These are phyloP conservation scores for Pogonomyrmex barbatus DNA, from an alignment of 1,140 invertebrate genomes.

Conservation along the genomic window DNA sequence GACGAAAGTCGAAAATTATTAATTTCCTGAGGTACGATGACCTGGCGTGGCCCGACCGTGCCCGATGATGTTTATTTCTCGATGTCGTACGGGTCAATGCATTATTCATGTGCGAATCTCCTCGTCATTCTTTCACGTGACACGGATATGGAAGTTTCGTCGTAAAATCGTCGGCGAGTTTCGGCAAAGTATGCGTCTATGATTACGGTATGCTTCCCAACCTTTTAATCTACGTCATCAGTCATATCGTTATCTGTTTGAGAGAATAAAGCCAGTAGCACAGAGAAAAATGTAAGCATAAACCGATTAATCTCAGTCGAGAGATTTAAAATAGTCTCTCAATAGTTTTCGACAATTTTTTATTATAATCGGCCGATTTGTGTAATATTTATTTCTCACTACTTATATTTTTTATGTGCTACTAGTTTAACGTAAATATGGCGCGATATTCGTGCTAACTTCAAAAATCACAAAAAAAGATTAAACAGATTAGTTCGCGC, in stretches of 20 bases:
- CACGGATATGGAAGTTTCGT: conserved; percentile 62
- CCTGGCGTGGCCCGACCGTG: conserved; percentile 47
- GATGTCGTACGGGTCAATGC: conserved; percentile 72
- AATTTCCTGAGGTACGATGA: conserved; percentile 68
- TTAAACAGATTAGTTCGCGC: not conserved
- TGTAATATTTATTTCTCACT: too few relatives aligned
- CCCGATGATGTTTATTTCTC: conserved; percentile 75
- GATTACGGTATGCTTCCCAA: conserved; percentile 30
- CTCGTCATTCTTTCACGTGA: conserved; percentile 75
- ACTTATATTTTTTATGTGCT: too few relatives aligned
- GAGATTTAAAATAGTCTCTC: too few relatives aligned
- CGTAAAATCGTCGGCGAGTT: conserved; percentile 60
- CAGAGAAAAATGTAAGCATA: too few relatives aligned
- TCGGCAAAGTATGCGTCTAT: conserved; percentile 7
- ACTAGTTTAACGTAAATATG: not conserved
- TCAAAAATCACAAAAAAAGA: not conserved
- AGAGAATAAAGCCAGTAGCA: not conserved
- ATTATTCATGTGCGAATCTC: conserved; percentile 79
- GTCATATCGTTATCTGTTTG: conserved; percentile 3
- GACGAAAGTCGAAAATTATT: conserved; percentile 71
- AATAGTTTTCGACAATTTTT: too few relatives aligned
- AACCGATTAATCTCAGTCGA: too few relatives aligned
- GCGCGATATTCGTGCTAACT: not conserved
- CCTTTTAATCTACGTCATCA: not conserved
- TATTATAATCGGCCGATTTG: too few relatives aligned